A percentile compares a stretch with the other conserved stretches of the same genome.
Conservation (phyloP, 2,888 invertebrate species). For the Synanthedon vespiformis region DNA sequence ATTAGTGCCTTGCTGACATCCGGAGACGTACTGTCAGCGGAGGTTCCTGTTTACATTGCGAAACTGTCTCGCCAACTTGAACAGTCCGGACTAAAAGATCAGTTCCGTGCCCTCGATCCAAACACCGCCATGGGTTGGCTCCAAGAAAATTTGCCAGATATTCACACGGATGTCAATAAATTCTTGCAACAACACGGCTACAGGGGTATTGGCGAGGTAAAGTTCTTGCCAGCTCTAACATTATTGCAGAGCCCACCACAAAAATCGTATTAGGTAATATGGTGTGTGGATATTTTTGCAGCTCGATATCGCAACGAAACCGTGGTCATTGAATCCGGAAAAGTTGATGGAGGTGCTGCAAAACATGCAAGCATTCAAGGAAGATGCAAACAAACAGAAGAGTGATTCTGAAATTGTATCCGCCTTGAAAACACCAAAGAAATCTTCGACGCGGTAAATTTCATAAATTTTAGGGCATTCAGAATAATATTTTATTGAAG, state of each 20-base stretch:
- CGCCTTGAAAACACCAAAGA: slow-evolving; percentile 60
- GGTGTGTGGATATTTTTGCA: slow-evolving; percentile 29
- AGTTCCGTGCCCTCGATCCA: slow-evolving; percentile 59
- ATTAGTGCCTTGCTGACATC: slow-evolving; percentile 76
- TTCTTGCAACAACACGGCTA: slow-evolving; percentile 81
- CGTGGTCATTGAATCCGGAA: slow-evolving; percentile 75
- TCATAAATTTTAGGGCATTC: background rate
- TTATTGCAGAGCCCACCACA: background rate
- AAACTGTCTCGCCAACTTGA: slow-evolving; percentile 53
- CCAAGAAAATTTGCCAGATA: slow-evolving; percentile 51
- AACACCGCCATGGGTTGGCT: slow-evolving; percentile 72
- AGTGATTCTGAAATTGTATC: slow-evolving; percentile 57
- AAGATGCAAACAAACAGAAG: slow-evolving; percentile 21
- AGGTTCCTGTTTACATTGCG: slow-evolving; percentile 72
- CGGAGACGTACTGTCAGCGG: slow-evolving; percentile 80
- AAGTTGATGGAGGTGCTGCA: slow-evolving; percentile 74
- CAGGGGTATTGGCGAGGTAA: slow-evolving; percentile 74
- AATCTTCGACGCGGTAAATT: slow-evolving; percentile 46
- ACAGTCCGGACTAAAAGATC: slow-evolving; percentile 43
- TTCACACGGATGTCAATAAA: slow-evolving; percentile 53
- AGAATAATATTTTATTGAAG: no score
- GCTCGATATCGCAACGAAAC: slow-evolving; percentile 75
- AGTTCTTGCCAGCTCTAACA: slow-evolving; percentile 1
- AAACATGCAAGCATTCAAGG: slow-evolving; percentile 28
- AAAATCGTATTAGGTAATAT: no score